These are phyloP conservation scores for Nicator chloris DNA, from an alignment of 2,113 vertebrate genomes.

Conservation along the genomic window DNA sequence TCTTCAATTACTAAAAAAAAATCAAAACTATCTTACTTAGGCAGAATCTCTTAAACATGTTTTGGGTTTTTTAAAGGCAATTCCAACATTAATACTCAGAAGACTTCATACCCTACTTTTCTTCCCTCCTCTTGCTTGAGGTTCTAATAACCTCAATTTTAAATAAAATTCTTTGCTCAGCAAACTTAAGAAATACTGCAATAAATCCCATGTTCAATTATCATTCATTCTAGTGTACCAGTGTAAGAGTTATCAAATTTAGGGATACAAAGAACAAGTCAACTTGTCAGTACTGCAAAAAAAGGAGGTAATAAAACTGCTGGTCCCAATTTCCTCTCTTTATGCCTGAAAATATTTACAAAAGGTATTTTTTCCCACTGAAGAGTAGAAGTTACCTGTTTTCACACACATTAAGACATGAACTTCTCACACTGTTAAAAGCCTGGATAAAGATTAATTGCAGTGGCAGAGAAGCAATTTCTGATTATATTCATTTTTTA, in stretches of 20 bases:
- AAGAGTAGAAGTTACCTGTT: background rate
- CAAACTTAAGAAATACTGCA: background rate
- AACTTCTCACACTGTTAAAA: background rate
- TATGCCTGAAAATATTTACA: background rate
- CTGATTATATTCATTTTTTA: background rate
- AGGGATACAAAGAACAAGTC: background rate
- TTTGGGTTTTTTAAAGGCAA: background rate
- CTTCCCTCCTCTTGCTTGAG: background rate
- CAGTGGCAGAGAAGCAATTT: background rate
- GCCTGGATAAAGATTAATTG: background rate
- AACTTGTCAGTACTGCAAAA: rapidly evolving
- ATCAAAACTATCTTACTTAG: background rate
- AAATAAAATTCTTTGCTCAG: background rate
- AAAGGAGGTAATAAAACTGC: background rate
- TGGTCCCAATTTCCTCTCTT: background rate
- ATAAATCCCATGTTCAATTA: background rate
- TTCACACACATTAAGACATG: background rate
- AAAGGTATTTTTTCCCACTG: background rate
- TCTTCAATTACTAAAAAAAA: background rate
- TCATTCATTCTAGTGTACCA: background rate
- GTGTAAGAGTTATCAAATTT: background rate
- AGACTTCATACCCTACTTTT: background rate
- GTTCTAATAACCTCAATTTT: background rate
- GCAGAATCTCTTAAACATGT: background rate
- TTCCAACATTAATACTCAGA: background rate